Base-by-base conservation (phyloP, 2,797 vertebrate species). In the Siniperca scherzeri region DNA sequence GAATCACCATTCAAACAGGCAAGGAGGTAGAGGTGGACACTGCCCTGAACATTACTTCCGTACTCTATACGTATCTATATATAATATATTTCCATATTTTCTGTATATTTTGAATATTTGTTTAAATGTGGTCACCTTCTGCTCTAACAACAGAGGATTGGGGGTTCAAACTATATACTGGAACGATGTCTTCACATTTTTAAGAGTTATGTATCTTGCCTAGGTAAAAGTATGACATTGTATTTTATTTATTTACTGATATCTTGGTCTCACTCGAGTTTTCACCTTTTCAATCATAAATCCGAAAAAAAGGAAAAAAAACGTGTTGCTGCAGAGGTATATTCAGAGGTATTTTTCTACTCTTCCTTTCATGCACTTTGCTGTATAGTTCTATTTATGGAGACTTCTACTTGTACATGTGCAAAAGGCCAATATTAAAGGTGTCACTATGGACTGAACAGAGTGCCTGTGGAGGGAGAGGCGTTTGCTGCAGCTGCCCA, bases 31-130 rank as follows among this genome's bases (percentile, higher is more conserved):
- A 79, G 46, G 70, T 89, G 85, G 85, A 82, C 79, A 93, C 94
- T 95, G 93, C 94, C 94, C 91, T 92, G 93, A 87, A 94, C 93
- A 94, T 94, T 90, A 93, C 92, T 95, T 93, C 93, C 86, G 90
- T 94, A 94, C 93, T 95, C 92, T 95, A 91, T 93, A 92, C 90
- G 84, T 95, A 96, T 95, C 91, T 95, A 95, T 56, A 86, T 97
- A 96, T 96, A 95, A 93, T 94, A 95, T 94, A 95, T 95, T 96
- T 96, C 90, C 96, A 95, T 68, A 88, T 96, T 95, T 96, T 94
- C 92, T 97, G 96, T 97, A 96, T 96, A 96, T 96, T 97, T 96
- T 97, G 95, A 96, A 95, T 96, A 95, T 96, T 96, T 94, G 92
- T 96, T 96, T 95, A 94, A 94, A 91, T 96, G 95, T 96, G 94